Evolutionary conservation across 2,888 invertebrate genomes (phyloP), one percentile per base, ranked within the genome.

Genomic region (Mayetiola destructor): DNA sequence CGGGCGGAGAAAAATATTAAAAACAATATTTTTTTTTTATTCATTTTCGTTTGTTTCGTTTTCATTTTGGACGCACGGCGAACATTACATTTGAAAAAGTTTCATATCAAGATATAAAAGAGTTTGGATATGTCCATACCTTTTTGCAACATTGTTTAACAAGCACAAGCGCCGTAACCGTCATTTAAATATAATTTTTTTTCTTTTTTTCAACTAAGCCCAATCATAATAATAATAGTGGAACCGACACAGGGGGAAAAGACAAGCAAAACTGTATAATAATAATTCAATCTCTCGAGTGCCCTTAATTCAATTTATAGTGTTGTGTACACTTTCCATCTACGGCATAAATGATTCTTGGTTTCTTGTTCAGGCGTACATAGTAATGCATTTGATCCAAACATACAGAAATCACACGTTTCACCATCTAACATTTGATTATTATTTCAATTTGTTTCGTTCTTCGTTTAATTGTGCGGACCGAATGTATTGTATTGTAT

Each of bases 221-320:
- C n/a, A n/a, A n/a, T n/a, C n/a, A n/a, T n/a, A 48, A 23, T 48
- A 48, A 48, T 48, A 48, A 48, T 48, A 23, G 27, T 27, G n/a
- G n/a, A n/a, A n/a, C n/a, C n/a, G n/a, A n/a, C n/a, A n/a, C 32
- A 39, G 4, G 16, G 20, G 16, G 16, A 48, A 48, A 27, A 48
- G 4, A 14, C 3, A 27, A 16, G 27, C 2, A 4, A 48, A 48
- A 37, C n/a, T 9, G 29, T n/a, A n/a, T n/a, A n/a, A n/a, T n/a
- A n/a, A n/a, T n/a, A 48, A 48, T 48, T 48, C 48, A 48, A 27
- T n/a, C n/a, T n/a, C n/a, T n/a, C n/a, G n/a, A n/a, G n/a, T 40
- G 48, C 48, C 48, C 48, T 48, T 48, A 48, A 48, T 48, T 48
- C 48, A 48, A 48, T 48, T 48, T 48, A 27, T 48, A 27, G 39